Conservation (phyloP, 2,113 vertebrate species). For the Rana temporaria region DNA sequence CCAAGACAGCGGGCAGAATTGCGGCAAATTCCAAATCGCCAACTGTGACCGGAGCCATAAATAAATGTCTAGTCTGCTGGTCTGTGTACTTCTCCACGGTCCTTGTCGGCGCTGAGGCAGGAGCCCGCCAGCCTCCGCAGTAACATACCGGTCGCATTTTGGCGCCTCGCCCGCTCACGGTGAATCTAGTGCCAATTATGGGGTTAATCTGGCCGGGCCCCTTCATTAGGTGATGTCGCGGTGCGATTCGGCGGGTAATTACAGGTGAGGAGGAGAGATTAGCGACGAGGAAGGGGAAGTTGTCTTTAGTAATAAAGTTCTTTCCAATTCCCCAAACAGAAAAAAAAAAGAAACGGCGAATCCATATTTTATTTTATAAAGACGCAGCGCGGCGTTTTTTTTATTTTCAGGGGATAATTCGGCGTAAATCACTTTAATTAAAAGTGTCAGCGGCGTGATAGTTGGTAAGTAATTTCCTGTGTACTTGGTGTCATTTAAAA, state of each 20-base stretch:
- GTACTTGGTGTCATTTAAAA: slow-evolving; percentile 85
- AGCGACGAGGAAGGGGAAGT: slow-evolving; percentile 57
- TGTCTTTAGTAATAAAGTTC: slow-evolving; percentile 81
- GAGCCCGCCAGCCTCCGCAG: not conserved
- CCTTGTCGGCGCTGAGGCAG: not conserved
- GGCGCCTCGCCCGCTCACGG: too few species aligned
- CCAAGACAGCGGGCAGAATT: too few species aligned
- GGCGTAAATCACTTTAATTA: slow-evolving; percentile 88
- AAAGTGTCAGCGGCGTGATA: slow-evolving; percentile 84
- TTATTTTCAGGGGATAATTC: slow-evolving; percentile 85
- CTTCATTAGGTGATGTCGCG: not conserved
- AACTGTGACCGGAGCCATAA: too few species aligned
- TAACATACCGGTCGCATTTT: too few species aligned
- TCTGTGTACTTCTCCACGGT: too few species aligned
- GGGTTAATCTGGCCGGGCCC: not conserved
- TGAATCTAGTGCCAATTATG: not conserved
- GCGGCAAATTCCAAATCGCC: too few species aligned
- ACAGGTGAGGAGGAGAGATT: slow-evolving; percentile 37
- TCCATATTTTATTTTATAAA: slow-evolving; percentile 84
- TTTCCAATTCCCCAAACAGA: slow-evolving; percentile 86
- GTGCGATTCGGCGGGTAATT: slow-evolving; percentile 41
- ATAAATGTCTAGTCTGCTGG: too few species aligned
- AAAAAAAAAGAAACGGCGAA: slow-evolving; percentile 77
- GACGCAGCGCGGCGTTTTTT: slow-evolving; percentile 79
- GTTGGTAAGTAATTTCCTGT: slow-evolving; percentile 83